phyloP scores from a whole-genome alignment of 2,797 vertebrate species.

The Cirrhinus molitorella region DNA sequence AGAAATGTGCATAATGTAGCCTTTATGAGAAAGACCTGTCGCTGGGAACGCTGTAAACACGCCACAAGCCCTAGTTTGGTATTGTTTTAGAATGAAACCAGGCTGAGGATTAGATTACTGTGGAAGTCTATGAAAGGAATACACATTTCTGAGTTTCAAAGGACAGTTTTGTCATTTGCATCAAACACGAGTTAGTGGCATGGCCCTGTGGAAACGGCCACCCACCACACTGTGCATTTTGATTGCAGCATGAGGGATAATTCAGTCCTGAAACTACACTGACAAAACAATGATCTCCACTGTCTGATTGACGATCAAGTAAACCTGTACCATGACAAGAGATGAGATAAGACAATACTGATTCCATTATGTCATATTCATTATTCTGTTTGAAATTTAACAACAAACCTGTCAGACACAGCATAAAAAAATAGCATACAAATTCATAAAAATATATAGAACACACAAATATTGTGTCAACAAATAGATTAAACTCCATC shows the following conservation, averaged over 20 bases:
- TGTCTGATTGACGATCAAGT: conserved; percentile 49
- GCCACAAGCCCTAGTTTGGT: conserved; percentile 26
- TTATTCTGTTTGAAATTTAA: conserved; percentile 7
- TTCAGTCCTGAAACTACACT: conserved; percentile 38
- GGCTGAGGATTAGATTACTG: conserved; percentile 2
- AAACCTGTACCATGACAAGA: conserved; percentile 27
- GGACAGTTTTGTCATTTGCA: conserved; percentile 25
- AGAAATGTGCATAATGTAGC: conserved; percentile 37
- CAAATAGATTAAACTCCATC: too few relatives aligned
- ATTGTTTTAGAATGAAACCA: conserved; percentile 31
- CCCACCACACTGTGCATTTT: conserved; percentile 34
- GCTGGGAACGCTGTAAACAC: not conserved
- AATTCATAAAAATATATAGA: not conserved
- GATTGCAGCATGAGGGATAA: conserved; percentile 35
- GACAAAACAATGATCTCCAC: conserved; percentile 65
- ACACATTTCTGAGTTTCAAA: conserved; percentile 11
- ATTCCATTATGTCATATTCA: conserved; percentile 40
- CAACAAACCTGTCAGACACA: not conserved
- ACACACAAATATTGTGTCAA: not conserved
- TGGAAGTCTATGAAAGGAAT: not conserved
- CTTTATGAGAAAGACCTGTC: conserved; percentile 44
- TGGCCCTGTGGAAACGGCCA: conserved; percentile 1
- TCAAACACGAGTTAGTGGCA: not conserved
- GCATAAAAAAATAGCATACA: not conserved
- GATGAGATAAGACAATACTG: conserved; percentile 23